Base-by-base conservation (phyloP, 1,140 invertebrate species). In the Uloborus diversus region DNA sequence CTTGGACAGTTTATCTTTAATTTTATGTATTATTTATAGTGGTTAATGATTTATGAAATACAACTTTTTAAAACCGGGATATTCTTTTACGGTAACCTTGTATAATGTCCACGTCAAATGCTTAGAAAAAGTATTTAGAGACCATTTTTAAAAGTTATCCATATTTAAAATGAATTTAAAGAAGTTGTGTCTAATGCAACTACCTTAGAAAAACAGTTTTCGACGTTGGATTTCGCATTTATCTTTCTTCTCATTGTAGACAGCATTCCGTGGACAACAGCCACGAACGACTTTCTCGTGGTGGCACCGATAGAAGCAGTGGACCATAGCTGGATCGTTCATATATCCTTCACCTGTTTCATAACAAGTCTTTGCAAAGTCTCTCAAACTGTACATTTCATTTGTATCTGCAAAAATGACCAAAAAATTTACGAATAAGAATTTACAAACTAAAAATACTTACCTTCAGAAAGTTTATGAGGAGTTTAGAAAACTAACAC, bases 291-390 rank as follows among this genome's bases (percentile, higher is more conserved):
- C 56, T 30, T 32, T 61, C 14, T n/a, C 3, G 9, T 47, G 4
- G 1, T 42, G 23, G 13, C 69, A 73, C 14, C 25, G 37, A 30
- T 73, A 73, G 37, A 23, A 73, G n/a, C 69, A 73, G n/a, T 7
- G 27, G 1, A 30, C 35, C 11, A 14, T 61, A 13, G 35, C 53
- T 1, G 69, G 69, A 28, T 73, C 69, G 4, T 9, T 14, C 25
- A 61, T 47, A 7, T 47, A 27, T 0, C 3, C 56, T 20, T 13
- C 30, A 0, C 47, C 14, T 4, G 14, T 28, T 1, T 42, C 13
- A 1, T n/a, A 4, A 4, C 69, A 73, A 0, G 23, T 5, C 13
- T 61, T 56, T 4, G 33, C 69, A 11, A 73, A 28, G 25, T 20
- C 3, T n/a, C 61, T 42, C 14, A 73, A 30, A n/a, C 56, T 61